Base-by-base conservation (phyloP, 2,797 vertebrate species). In the Ataeniobius toweri region DNA sequence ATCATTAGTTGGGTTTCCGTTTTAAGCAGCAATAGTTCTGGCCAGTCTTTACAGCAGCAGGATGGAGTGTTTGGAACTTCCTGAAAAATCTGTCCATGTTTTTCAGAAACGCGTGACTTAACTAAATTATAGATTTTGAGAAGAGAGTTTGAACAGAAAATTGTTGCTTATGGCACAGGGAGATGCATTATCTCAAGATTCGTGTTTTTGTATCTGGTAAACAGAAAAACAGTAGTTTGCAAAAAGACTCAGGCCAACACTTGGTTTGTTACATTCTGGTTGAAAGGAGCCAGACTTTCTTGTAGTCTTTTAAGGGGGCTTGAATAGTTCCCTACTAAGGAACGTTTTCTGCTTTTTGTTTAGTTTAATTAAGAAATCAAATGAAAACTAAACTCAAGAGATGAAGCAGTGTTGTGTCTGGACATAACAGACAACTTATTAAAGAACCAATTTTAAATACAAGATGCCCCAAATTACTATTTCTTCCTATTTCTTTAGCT, bases 1-100 rank as follows among this genome's bases (percentile, higher is more conserved):
- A 75, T 69, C 9, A 69, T 80, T 78, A 73, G 63, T 83, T 77
- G 58, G 73, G 78, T 69, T 83, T 80, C 56, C 77, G 70, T 67
- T 82, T 82, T 73, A 5, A 59, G 50, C 6, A n/a, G 73, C 51
- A 58, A 73, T 72, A 31, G 70, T 31, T 67, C 41, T 46, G 20
- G 74, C 77, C 14, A 56, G 44, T 58, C 70, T 75, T 75, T 51
- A 63, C 10, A 50, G 73, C 58, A 74, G 26, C 0, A 6, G 28
- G 39, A 39, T 1, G 13, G 5, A 59, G 41, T 24, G 44, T 53
- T n/a, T 58, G 50, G 7, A 50, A 71, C 20, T 39, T 48, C 48
- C 22, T 58, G 4, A 39, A 41, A 55, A 22, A 22, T 46, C 41
- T 70, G 16, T 7, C 13, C 9, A 41, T 73, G 65, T 72, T 50